Evolutionary conservation across 1,140 invertebrate species (phyloP), one percentile per base, ranked within the genome.

Genomic region (Camponotus vicinus): DNA sequence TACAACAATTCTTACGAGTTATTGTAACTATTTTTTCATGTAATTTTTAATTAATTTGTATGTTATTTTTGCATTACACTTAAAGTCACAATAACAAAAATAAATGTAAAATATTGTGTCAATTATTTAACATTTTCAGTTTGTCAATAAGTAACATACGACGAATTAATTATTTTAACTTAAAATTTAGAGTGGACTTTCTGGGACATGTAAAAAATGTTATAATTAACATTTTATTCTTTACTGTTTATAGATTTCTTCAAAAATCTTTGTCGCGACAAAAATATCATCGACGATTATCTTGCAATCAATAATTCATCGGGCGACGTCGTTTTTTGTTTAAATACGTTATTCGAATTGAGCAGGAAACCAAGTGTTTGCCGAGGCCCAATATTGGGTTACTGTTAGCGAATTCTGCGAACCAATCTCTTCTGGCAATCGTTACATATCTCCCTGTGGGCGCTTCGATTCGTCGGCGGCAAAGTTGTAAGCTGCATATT

Each of bases 401-500:
- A 84, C 64, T 45, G 70, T 83, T 79, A 69, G 21, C 21, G 55
- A 89, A 67, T 76, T 27, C 21, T 67, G 61, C 42, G 27, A 71
- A 61, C 45, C 59, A 85, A 75, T 57, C 75, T 89, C 42, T 85
- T 85, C 67, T 80, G 67, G 75, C 73, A 86, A 77, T 89, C 73
- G 40, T 27, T 88, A 83, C 79, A 83, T 83, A 88, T 78, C 79
- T 88, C 64, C 78, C 79, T 88, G 79, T 66, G 86, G 78, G 57
- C 45, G 82, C 82, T 85, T 75, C 87, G 71, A 67, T 73, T 69
- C 61, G 73, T 85, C 57, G 71, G 67, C 18, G 67, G 61, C 82
- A 75, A 88, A 88, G 69, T 80, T 85, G 87, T 88, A 86, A 85
- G 75, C 83, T 89, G 80, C 88, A 89, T 89, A 89, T 89, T 89